A percentile compares a stretch with the other conserved stretches of the same genome.
Evolutionary conservation across 2,888 invertebrate genomes (phyloP).

Genomic region (Coecobrya sp.): DNA sequence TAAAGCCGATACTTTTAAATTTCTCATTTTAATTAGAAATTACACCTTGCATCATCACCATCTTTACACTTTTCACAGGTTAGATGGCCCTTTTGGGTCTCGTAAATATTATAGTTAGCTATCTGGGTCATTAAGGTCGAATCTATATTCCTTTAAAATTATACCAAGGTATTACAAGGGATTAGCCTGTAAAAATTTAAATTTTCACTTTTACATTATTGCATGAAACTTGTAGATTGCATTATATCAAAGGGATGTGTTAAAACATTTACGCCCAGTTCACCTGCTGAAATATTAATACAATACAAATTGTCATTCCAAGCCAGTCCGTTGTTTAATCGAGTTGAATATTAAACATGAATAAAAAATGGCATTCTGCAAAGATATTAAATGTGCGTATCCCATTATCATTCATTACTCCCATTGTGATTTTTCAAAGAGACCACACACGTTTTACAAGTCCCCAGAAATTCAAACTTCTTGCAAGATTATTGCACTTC

Average conservation of each 20-base stretch:
- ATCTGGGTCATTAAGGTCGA: no score
- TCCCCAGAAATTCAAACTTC: not conserved
- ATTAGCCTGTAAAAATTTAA: no score
- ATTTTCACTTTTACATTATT: no score
- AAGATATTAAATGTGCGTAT: not conserved
- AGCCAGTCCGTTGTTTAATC: not conserved
- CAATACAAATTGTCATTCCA: slow-evolving; percentile 31
- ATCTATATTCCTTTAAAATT: no score
- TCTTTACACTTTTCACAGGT: no score
- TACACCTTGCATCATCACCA: no score
- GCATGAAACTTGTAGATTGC: no score
- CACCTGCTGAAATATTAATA: not conserved
- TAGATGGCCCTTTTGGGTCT: no score
- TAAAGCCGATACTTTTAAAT: not conserved
- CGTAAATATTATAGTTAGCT: no score
- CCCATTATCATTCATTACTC: not conserved
- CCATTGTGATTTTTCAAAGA: not conserved
- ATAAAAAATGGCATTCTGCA: slow-evolving; percentile 32
- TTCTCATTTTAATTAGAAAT: not conserved
- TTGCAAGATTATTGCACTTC: slow-evolving; percentile 24
- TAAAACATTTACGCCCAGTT: slow-evolving; percentile 14
- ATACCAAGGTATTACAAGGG: no score
- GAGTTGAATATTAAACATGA: slow-evolving; percentile 1
- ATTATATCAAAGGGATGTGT: not conserved
- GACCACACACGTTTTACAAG: slow-evolving; percentile 25